Evolutionary conservation across 2,888 invertebrate genomes (phyloP).

Genomic region (Eilema caniola): DNA sequence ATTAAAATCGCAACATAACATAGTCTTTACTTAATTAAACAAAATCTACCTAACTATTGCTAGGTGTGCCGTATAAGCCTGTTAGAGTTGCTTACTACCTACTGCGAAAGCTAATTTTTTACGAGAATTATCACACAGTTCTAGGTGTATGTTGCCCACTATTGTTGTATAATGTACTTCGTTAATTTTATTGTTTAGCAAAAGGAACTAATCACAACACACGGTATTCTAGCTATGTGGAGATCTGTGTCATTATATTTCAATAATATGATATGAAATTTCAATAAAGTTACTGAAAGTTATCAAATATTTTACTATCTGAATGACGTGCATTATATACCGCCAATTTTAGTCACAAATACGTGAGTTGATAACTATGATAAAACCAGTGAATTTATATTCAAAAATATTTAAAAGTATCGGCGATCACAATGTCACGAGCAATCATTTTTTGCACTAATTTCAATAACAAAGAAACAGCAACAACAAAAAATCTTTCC

Average conservation of each 20-base stretch:
- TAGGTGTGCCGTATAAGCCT: no score
- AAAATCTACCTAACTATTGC: background rate
- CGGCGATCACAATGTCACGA: background rate
- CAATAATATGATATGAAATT: background rate
- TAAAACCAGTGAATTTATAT: background rate
- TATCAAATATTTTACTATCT: background rate
- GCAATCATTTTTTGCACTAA: background rate
- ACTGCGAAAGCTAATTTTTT: background rate
- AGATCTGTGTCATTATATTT: no score
- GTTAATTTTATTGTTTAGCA: background rate
- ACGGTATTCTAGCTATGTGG: no score
- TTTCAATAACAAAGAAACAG: background rate
- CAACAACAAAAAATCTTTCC: background rate
- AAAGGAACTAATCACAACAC: background rate
- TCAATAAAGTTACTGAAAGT: background rate
- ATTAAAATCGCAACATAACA: background rate
- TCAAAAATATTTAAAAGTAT: background rate
- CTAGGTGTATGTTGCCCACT: background rate
- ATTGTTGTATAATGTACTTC: background rate
- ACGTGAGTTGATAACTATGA: conserved; percentile 4
- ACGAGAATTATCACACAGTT: background rate
- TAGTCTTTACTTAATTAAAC: background rate
- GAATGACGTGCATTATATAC: background rate
- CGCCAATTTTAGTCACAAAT: background rate
- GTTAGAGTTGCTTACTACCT: no score